Conservation (phyloP, 2,113 vertebrate genomes). For the Puma concolor region DNA sequence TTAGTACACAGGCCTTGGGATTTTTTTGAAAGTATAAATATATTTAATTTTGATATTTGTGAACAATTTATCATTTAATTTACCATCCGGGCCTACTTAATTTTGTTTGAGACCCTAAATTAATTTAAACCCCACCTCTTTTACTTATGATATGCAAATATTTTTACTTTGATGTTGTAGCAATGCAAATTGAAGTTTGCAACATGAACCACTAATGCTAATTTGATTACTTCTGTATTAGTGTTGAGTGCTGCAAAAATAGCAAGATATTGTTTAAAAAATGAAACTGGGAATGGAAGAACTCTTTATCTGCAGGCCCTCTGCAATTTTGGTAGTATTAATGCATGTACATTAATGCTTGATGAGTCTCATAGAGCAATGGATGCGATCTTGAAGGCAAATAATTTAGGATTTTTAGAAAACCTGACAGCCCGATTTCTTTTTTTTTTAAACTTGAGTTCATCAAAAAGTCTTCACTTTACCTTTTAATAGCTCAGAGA, state of each 20-base stretch:
- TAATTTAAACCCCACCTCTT: conserved; percentile 72
- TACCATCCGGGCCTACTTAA: conserved; percentile 69
- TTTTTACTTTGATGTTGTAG: conserved; percentile 67
- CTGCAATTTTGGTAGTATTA: conserved; percentile 82
- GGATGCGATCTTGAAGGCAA: conserved; percentile 52
- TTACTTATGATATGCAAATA: conserved; percentile 76
- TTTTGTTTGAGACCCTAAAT: conserved; percentile 62
- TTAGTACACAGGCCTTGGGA: conserved; percentile 78
- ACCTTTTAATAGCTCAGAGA: background rate
- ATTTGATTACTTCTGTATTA: conserved; percentile 79
- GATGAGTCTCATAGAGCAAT: conserved; percentile 53
- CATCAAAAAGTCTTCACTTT: background rate
- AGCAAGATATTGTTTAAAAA: conserved; percentile 73
- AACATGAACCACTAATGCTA: conserved; percentile 76
- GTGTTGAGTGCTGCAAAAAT: conserved; percentile 80
- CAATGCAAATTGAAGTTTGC: conserved; percentile 79
- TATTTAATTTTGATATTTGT: conserved; percentile 78
- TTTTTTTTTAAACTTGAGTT: background rate
- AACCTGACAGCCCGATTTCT: conserved; percentile 49
- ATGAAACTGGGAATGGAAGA: conserved; percentile 89
- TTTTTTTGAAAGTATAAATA: conserved; percentile 53
- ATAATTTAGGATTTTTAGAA: conserved; percentile 53
- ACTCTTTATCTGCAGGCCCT: conserved; percentile 84
- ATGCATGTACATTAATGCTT: conserved; percentile 82
- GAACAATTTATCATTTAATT: conserved; percentile 67